Evolutionary conservation across 2,888 invertebrate species (phyloP).

Genomic region (Drosophila anceps): DNA sequence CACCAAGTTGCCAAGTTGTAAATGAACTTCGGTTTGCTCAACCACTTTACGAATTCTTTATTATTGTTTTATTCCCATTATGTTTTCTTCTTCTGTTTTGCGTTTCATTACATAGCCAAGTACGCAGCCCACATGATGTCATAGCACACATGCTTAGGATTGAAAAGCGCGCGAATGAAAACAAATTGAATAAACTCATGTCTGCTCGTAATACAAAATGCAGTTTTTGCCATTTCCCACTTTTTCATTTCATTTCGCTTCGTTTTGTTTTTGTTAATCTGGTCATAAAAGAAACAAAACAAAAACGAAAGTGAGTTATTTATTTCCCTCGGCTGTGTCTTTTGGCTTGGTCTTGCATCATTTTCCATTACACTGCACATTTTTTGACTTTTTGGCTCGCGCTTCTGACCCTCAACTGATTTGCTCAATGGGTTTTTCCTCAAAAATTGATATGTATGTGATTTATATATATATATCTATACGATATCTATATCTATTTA

Average conservation of each 20-base stretch:
- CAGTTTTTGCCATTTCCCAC: slow-evolving; percentile 47
- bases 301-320: slow-evolving; percentile 55
- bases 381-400: slow-evolving; percentile 45
- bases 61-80: slow-evolving; percentile 20
- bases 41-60: slow-evolving; percentile 5
- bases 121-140: slow-evolving; percentile 49
- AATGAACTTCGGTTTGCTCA: slow-evolving; percentile 3
- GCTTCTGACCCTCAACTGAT: slow-evolving; percentile 64
- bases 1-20: background rate
- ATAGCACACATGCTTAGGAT: slow-evolving; percentile 21
- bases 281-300: background rate
- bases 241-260: slow-evolving; percentile 21
- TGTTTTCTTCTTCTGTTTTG: slow-evolving; percentile 6
- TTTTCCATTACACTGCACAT: slow-evolving; percentile 24
- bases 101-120: slow-evolving; percentile 28
- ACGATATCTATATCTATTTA: slow-evolving; percentile 16
- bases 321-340: slow-evolving; percentile 26
- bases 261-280: slow-evolving; percentile 36
- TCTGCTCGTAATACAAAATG: slow-evolving; percentile 41
- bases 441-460: slow-evolving; percentile 11
- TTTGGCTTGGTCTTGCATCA: slow-evolving; percentile 19
- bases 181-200: slow-evolving; percentile 38
- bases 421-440: slow-evolving; percentile 46
- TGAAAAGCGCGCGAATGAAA: slow-evolving; percentile 17
- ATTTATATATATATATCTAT: background rate